These are phyloP conservation scores for Halcyon badia DNA, from an alignment of 2,797 vertebrate species.

Conservation along the genomic window DNA sequence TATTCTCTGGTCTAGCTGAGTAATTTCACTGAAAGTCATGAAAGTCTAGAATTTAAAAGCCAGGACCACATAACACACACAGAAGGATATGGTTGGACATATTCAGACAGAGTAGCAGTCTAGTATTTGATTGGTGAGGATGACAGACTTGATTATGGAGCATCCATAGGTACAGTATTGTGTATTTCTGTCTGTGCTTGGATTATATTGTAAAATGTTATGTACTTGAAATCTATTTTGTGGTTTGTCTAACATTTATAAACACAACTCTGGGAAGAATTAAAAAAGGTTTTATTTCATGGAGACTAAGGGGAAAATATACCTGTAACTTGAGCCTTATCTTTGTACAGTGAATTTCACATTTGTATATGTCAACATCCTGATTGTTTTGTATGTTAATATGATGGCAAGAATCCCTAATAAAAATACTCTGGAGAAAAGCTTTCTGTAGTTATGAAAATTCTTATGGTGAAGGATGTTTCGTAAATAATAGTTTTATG, in stretches of 20 bases:
- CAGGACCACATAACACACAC: not conserved
- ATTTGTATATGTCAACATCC: constrained; percentile 95
- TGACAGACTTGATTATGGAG: constrained; percentile 65
- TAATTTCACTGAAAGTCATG: not conserved
- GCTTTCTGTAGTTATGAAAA: not conserved
- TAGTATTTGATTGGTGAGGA: constrained; percentile 41
- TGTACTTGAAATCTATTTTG: constrained; percentile 83
- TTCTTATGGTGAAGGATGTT: constrained; percentile 3
- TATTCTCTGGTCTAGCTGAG: not conserved
- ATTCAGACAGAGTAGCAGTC: not conserved
- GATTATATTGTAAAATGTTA: constrained; percentile 80
- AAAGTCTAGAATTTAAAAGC: not conserved
- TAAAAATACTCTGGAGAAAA: constrained; percentile 82
- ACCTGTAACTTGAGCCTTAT: constrained; percentile 94
- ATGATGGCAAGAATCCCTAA: constrained; percentile 93
- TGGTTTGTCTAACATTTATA: constrained; percentile 87
- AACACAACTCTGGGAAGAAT: constrained; percentile 90
- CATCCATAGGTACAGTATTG: constrained; percentile 83
- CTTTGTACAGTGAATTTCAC: constrained; percentile 97
- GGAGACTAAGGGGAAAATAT: constrained; percentile 77
- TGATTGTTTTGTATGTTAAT: constrained; percentile 98
- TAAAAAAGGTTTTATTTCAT: constrained; percentile 81
- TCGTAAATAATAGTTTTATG: not conserved
- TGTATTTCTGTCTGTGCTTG: constrained; percentile 83
- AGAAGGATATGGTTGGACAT: constrained; percentile 14